Evolutionary conservation across 2,797 vertebrate species (phyloP), one percentile per base, ranked within the genome.

Genomic region (Sebastes melanostomus): DNA sequence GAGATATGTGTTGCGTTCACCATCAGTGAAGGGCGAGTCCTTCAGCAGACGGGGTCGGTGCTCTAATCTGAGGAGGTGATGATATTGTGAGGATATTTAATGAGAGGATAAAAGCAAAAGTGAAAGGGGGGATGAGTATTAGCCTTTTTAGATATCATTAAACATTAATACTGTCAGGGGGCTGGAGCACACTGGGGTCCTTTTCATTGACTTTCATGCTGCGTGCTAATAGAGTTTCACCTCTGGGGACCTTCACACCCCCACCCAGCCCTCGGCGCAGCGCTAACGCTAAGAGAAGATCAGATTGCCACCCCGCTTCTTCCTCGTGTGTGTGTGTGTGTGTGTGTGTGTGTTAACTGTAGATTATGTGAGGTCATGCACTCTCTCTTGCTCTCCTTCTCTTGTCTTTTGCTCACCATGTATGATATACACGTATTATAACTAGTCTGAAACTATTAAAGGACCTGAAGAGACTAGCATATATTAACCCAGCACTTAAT

Each of bases 101-200:
- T 90, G 84, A 92, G 84, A 86, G 88, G 85, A 90, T 91, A 75
- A 90, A 89, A 90, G 88, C 76, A 32, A 66, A 87, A 72, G 67
- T 24, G 68, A 83, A 62, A 29, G 55, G 50, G 24, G 74, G 79
- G 77, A 67, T 60, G 82, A 83, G 88, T 84, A 92, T 90, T 91
- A 93, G 93, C 92, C 88, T 90, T 92, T 93, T 95, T 93, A 93
- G 89, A 94, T 91, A 92, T 93, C 90, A 95, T 95, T 93, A 96
- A 95, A 94, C 90, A 95, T 96, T 94, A 90, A 96, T 93, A 87
- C 52, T 80, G 89, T 87, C 84, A 82, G 90, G 91, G 87, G 92
- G 89, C 84, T 24, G 69, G 80, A 84, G 82, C 91, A 85, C 92
- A 80, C 91, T 81, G 82, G 94, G 87, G 80, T 84, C 78, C 84